phyloP scores from a whole-genome alignment of 1,140 invertebrate species.

The Psilanteris sp. region DNA sequence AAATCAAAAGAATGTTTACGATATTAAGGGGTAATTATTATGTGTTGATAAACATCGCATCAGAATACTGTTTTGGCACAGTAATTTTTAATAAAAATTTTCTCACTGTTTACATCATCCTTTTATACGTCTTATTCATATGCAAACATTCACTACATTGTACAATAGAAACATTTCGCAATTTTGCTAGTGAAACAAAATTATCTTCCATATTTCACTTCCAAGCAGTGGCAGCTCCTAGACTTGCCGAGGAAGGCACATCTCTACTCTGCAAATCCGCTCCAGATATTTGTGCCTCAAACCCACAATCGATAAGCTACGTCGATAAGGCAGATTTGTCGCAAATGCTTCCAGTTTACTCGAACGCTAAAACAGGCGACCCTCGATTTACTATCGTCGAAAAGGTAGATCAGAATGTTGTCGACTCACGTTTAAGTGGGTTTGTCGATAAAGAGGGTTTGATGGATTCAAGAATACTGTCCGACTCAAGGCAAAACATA shows the following conservation, averaged over 20 bases:
- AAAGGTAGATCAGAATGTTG: conserved; percentile 73
- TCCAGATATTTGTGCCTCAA: conserved; percentile 78
- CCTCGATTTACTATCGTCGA: conserved; percentile 71
- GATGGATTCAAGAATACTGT: conserved; percentile 75
- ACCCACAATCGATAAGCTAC: conserved; percentile 77
- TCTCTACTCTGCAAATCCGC: conserved; percentile 77
- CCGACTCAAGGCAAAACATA: conserved; percentile 76
- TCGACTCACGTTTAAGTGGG: conserved; percentile 76
- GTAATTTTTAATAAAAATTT: too few relatives aligned
- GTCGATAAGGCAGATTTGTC: conserved; percentile 77
- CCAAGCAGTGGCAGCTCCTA: conserved; percentile 63
- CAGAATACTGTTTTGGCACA: too few relatives aligned
- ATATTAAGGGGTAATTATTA: too few relatives aligned
- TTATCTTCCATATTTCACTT: conserved; percentile 17
- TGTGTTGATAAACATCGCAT: too few relatives aligned
- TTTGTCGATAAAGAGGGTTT: conserved; percentile 78
- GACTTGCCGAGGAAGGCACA: conserved; percentile 75
- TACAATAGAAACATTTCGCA: too few relatives aligned
- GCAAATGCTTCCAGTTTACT: conserved; percentile 76
- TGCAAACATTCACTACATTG: too few relatives aligned
- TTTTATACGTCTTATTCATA: too few relatives aligned
- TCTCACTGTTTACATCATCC: too few relatives aligned
- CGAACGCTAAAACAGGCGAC: conserved; percentile 70
- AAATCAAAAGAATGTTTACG: too few relatives aligned
- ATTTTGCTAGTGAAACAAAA: too few relatives aligned